Base-by-base conservation (phyloP, 1,140 invertebrate species). In the Sitophilus oryzae region DNA sequence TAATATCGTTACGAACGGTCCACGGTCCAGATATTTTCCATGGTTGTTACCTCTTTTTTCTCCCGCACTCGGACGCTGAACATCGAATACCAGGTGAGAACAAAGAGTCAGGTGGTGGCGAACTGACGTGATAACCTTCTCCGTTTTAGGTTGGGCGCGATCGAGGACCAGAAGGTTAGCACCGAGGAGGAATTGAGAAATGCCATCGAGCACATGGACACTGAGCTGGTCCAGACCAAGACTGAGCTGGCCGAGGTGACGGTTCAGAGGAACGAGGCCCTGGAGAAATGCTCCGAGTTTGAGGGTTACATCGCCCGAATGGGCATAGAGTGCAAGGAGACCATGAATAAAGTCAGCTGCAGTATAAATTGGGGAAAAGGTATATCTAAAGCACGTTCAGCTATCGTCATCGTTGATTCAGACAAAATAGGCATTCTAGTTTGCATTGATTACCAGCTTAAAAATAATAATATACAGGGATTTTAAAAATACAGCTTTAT, bases 51-150 rank as follows among this genome's bases (percentile, higher is more conserved):
- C n/a, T n/a, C n/a, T n/a, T n/a, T n/a, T n/a, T n/a, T n/a, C n/a
- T n/a, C n/a, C n/a, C n/a, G n/a, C n/a, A n/a, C n/a, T n/a, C n/a
- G n/a, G n/a, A n/a, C n/a, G n/a, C n/a, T n/a, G n/a, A n/a, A n/a
- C n/a, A n/a, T n/a, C n/a, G n/a, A n/a, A n/a, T n/a, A 30, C 5
- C 25, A 30, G 25, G 25, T 30, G 25, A 30, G 25, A 30, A 5
- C 25, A 11, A 30, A 30, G 37, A 34, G 51, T 53, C 40, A 45
- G 38, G 40, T n/a, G 22, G 21, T 4, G 35, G 47, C 23, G 51
- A 59, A 65, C 60, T 69, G 66, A 66, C 58, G 57, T 67, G 61
- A 67, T 66, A 67, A 61, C 47, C 40, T 35, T 54, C 51, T 52
- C 51, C 52, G 58, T 63, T 68, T 52, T 61, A 69, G 66, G 55